phyloP scores from a whole-genome alignment of 2,113 vertebrate genomes.

The Apodemus sylvaticus region DNA sequence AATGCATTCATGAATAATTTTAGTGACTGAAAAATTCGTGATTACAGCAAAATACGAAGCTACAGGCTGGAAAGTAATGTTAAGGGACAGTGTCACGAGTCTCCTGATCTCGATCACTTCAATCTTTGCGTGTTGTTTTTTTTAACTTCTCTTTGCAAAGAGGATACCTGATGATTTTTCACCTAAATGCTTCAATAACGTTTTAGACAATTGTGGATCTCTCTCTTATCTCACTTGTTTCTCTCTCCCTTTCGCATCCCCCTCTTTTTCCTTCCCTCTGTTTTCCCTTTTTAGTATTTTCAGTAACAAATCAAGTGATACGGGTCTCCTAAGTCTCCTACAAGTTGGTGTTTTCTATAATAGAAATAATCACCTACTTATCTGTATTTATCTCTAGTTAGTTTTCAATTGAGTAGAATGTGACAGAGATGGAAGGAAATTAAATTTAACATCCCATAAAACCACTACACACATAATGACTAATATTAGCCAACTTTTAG shows the following conservation, averaged over 20 bases:
- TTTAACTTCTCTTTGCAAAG: not conserved
- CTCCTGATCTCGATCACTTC: not conserved
- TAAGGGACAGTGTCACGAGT: not conserved
- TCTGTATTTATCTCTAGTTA: not conserved
- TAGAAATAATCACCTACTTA: not conserved
- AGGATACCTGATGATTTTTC: not conserved
- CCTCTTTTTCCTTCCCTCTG: not conserved
- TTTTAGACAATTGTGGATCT: not conserved
- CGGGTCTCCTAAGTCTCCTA: too few species aligned
- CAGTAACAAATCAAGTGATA: not conserved
- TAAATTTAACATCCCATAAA: not conserved
- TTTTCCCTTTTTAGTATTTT: not conserved
- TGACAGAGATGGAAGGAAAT: not conserved
- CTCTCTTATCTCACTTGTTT: not conserved
- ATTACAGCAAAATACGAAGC: not conserved
- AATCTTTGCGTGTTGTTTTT: not conserved
- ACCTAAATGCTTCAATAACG: not conserved
- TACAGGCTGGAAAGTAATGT: fast-evolving
- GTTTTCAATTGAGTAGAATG: not conserved
- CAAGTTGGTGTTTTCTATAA: not conserved
- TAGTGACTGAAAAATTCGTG: not conserved
- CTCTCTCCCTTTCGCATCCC: not conserved
- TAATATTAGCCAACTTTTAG: not conserved
- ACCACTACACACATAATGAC: not conserved
- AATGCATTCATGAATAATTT: not conserved